Evolutionary conservation across 2,888 invertebrate species (phyloP).

Genomic region (Sinohyriopsis cumingii): DNA sequence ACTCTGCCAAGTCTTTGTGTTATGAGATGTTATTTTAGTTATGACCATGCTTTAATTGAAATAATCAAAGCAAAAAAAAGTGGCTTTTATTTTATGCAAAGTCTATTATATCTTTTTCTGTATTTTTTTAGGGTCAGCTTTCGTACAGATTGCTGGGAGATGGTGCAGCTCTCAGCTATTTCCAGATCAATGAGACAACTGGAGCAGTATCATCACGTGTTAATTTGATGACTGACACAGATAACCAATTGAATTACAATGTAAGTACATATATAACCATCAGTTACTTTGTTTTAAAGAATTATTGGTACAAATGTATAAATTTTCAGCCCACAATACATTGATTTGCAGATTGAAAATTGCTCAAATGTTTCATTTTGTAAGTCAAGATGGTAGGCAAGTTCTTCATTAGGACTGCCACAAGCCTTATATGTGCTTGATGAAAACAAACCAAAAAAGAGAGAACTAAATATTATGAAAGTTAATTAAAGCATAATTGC

Average conservation of each 20-base stretch:
- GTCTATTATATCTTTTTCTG: not conserved
- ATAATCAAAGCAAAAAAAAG: not conserved
- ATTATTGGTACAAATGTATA: not conserved
- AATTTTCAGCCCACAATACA: not conserved
- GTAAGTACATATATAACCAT: conserved; percentile 35
- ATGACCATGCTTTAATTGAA: too few relatives aligned
- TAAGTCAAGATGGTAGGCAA: too few relatives aligned
- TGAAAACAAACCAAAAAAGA: too few relatives aligned
- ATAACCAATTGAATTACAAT: conserved; percentile 25
- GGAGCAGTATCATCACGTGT: conserved; percentile 40
- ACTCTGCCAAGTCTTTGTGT: too few relatives aligned
- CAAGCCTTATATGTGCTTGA: too few relatives aligned
- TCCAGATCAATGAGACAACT: conserved; percentile 22
- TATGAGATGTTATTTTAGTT: too few relatives aligned
- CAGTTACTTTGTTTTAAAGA: not conserved
- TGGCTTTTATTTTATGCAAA: not conserved
- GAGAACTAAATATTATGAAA: too few relatives aligned
- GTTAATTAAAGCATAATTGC: too few relatives aligned
- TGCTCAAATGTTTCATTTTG: too few relatives aligned
- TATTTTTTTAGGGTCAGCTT: conserved; percentile 25
- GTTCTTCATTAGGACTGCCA: too few relatives aligned
- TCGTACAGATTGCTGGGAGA: conserved; percentile 30
- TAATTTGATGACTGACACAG: conserved; percentile 34
- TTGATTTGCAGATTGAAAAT: not conserved
- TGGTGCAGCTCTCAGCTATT: conserved; percentile 34